Evolutionary conservation across 1,140 invertebrate species (phyloP).

Genomic region (Acromyrmex charruanus): DNA sequence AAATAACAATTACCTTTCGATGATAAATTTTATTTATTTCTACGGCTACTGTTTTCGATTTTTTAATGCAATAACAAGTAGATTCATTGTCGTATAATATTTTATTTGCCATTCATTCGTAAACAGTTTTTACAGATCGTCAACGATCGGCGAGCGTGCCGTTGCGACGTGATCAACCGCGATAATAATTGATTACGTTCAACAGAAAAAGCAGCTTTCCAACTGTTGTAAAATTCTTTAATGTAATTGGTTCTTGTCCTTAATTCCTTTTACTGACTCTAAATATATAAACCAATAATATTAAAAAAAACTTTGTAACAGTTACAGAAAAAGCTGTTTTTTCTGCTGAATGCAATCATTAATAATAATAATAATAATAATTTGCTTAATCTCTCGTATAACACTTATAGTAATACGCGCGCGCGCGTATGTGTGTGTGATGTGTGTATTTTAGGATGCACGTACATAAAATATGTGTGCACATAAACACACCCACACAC

Average conservation of each 20-base stretch:
- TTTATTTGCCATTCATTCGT: slow-evolving; percentile 82
- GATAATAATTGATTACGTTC: slow-evolving; percentile 76
- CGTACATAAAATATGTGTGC: slow-evolving; percentile 15
- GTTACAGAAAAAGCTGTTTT: too few relatives aligned
- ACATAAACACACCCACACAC: slow-evolving; percentile 27
- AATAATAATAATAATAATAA: slow-evolving; percentile 72
- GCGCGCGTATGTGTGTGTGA: background rate
- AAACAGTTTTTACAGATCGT: slow-evolving; percentile 82
- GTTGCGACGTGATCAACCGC: slow-evolving; percentile 76
- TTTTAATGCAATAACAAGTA: background rate
- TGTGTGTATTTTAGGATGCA: slow-evolving; percentile 33
- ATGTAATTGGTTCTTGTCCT: too few relatives aligned
- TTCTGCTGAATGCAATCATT: too few relatives aligned
- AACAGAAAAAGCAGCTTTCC: too few relatives aligned
- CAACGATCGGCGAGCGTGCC: slow-evolving; percentile 62
- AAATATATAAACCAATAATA: too few relatives aligned
- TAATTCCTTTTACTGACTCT: too few relatives aligned
- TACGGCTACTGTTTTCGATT: background rate
- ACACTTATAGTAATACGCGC: slow-evolving; percentile 79
- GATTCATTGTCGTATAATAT: slow-evolving; percentile 55
- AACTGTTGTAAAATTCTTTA: too few relatives aligned
- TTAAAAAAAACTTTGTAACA: too few relatives aligned
- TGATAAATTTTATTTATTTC: slow-evolving; percentile 24
- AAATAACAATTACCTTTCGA: slow-evolving; percentile 2
- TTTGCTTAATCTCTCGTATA: slow-evolving; percentile 81